Base-by-base conservation (phyloP, 2,888 invertebrate genomes). In the Drosophila incognita region DNA sequence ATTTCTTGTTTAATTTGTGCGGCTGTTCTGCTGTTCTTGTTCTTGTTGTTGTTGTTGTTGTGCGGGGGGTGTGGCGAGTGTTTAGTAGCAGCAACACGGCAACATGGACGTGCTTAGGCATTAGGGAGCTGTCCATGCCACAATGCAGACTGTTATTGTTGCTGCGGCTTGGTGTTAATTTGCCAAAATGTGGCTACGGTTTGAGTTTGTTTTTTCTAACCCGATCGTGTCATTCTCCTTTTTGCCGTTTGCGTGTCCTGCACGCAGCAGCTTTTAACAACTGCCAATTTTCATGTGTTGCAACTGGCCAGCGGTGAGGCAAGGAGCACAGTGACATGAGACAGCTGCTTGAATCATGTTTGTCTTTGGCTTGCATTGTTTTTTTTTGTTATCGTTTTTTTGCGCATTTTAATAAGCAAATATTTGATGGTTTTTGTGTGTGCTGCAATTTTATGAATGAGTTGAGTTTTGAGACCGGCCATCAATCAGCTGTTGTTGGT, bases 51-150 rank as follows among this genome's bases (percentile, higher is more conserved):
- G n/a, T 7, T 13, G 7, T 58, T 61, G 56, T 33, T 31, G 46
- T 46, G n/a, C 52, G 35, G 80, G 59, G 82, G 85, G 85, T 76
- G 90, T 86, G 87, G 64, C 90, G 40, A 53, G 70, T 82, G 89
- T 79, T 86, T 86, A 86, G 90, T 79, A 82, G 83, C 89, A 87
- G 87, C 82, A 85, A 71, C 87, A 74, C 74, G 82, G 78, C 49
- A 74, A 75, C 70, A 75, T 67, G 81, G 59, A 89, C 85, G 85
- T 86, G 85, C 85, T 86, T 86, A 90, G 85, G 85, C 90, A 86
- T 86, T 86, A 89, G 85, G 90, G 78, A 89, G 84, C 15, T 18
- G 10, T 82, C 85, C 70, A 31, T 57, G 33, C 38, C 40, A 69
- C 69, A 67, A 61, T 74, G 69, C 73, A 71, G 33, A 60, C 56